Evolutionary conservation across 2,797 vertebrate genomes (phyloP).

Genomic region (Phrynocephalus vlangalii): DNA sequence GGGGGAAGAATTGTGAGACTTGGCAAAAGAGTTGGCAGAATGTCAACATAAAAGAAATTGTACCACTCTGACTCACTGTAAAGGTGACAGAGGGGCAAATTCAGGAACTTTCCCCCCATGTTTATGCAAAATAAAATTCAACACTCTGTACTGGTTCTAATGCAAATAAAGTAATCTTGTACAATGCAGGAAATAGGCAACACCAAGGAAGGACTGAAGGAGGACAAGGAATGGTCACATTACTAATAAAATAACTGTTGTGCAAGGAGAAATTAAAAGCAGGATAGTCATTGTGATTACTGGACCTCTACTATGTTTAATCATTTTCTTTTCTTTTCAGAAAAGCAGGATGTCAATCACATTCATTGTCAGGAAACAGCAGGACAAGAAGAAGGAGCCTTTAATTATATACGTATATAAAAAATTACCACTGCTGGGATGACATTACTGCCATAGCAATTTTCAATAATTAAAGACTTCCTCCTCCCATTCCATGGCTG

Average conservation of each 20-base stretch:
- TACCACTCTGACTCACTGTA: not conserved
- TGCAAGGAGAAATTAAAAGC: not conserved
- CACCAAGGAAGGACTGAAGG: not conserved
- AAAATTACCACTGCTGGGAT: too few species aligned
- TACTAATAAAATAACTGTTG: not conserved
- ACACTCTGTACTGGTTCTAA: too few species aligned
- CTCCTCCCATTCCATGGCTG: too few species aligned
- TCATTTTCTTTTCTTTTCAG: not conserved
- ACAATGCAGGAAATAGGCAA: not conserved
- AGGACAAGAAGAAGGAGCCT: too few species aligned
- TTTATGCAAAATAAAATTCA: too few species aligned
- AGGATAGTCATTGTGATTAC: not conserved
- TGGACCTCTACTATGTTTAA: not conserved
- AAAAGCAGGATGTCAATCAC: not conserved
- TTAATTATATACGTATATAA: too few species aligned
- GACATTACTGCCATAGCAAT: too few species aligned
- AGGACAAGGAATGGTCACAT: not conserved
- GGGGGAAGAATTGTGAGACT: not conserved
- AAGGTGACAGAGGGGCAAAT: too few species aligned
- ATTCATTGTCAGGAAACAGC: too few species aligned
- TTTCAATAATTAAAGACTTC: too few species aligned
- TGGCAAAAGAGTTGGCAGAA: not conserved
- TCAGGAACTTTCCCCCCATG: too few species aligned
- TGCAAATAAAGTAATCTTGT: not conserved
- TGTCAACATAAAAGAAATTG: not conserved